These are phyloP conservation scores for Pelochelys cantorii DNA, from an alignment of 2,797 vertebrate genomes.

Conservation along the genomic window DNA sequence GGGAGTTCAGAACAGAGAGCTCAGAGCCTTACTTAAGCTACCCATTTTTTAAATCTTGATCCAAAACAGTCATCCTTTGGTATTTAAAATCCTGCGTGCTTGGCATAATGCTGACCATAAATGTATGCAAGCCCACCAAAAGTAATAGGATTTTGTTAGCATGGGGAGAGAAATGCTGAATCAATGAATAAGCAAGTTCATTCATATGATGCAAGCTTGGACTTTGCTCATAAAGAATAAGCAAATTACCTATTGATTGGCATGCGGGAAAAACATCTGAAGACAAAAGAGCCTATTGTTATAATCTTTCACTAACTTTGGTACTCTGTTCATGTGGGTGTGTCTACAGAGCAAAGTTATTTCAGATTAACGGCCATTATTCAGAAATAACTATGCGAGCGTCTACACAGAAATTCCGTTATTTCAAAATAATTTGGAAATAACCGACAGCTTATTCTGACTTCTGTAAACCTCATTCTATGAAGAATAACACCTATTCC, in stretches of 20 bases:
- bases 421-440: too few species aligned
- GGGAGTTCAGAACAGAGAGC: neutral
- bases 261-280: neutral
- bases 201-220: neutral
- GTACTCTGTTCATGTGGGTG: neutral
- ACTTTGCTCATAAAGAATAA: slow-evolving; percentile 4
- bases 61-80: neutral
- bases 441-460: too few species aligned
- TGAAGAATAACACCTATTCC: too few species aligned
- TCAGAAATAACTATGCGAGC: too few species aligned
- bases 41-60: neutral
- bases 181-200: neutral
- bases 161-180: neutral
- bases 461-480: too few species aligned
- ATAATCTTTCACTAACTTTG: neutral
- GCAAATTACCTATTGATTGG: slow-evolving; percentile 17
- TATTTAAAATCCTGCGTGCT: neutral
- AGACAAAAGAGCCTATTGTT: rapidly evolving
- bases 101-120: neutral
- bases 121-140: neutral
- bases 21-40: neutral
- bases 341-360: too few species aligned
- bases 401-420: too few species aligned
- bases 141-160: slow-evolving; percentile 20
- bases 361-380: too few species aligned